These are phyloP conservation scores for Colostygia pectinataria DNA, from an alignment of 2,888 invertebrate species.

Conservation along the genomic window DNA sequence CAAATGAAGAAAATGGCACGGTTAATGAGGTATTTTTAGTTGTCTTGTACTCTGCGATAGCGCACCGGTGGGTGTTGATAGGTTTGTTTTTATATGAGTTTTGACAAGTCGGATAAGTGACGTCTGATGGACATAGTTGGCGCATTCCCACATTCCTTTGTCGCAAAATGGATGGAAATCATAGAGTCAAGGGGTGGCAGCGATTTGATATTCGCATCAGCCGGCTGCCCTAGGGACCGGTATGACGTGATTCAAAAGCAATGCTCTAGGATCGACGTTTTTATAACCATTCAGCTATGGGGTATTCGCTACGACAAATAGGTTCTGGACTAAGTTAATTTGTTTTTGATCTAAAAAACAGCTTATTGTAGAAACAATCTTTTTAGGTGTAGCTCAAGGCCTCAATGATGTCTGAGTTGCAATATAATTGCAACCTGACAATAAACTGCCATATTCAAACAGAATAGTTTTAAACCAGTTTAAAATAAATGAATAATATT, in stretches of 20 bases:
- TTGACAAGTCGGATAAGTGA: slow-evolving; percentile 44
- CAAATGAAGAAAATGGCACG: slow-evolving; percentile 67
- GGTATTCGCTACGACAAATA: not conserved
- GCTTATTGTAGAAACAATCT: too few relatives aligned
- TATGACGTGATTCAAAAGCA: slow-evolving; percentile 69
- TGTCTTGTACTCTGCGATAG: slow-evolving; percentile 42
- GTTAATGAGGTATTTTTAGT: slow-evolving; percentile 71
- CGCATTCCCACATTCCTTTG: slow-evolving; percentile 59
- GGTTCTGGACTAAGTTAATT: too few relatives aligned
- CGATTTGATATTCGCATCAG: slow-evolving; percentile 79
- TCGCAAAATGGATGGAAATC: slow-evolving; percentile 71
- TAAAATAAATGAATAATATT: too few relatives aligned
- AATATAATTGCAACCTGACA: too few relatives aligned
- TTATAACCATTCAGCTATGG: slow-evolving; percentile 54
- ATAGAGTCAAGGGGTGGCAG: slow-evolving; percentile 74
- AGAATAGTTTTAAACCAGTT: too few relatives aligned
- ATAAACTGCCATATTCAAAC: too few relatives aligned
- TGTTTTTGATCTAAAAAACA: too few relatives aligned
- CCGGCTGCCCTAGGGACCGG: slow-evolving; percentile 63
- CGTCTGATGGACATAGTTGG: slow-evolving; percentile 61
- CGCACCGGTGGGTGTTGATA: slow-evolving; percentile 32
- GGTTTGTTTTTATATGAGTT: slow-evolving; percentile 34
- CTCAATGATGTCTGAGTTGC: too few relatives aligned
- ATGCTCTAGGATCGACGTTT: slow-evolving; percentile 58
- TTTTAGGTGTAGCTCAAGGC: too few relatives aligned